Base-by-base conservation (phyloP, 2,888 invertebrate genomes). In the Dendrolimus houi region DNA sequence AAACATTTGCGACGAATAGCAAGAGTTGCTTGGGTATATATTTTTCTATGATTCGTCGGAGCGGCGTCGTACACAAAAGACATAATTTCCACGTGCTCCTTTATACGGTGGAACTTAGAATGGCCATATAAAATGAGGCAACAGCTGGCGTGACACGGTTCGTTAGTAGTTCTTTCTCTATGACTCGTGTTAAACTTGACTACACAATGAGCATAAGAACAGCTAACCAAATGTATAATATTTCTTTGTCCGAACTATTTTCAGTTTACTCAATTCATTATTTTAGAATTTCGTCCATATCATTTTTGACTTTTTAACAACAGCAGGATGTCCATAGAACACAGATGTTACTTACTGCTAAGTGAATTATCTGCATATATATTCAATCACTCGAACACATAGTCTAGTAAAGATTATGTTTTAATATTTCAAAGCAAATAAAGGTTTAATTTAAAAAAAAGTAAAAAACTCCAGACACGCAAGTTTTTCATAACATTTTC, bases 111-210 rank as follows among this genome's bases (percentile, higher is more conserved):
- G 63, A 68, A 67, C 66, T 68, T 62, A 60, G 69, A 73, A 76
- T 71, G 70, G 71, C 67, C 72, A 66, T 74, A 81, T 79, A 77
- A 80, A 80, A 75, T 71, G 74, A 67, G 75, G 75, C 69, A 68
- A 62, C 81, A 76, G 66, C 70, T 80, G 80, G 67, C 63, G 58
- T 62, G 68, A 78, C 77, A 74, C 61, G 70, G 68, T 81, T 79
- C 72, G 76, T 80, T 79, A 77, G 75, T 70, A 71, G 70, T 74
- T 79, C 74, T 79, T 77, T 77, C 72, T 69, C 67, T 71, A 70
- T 68, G 64, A 65, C 54, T 67, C 59, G 58, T 61, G 64, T 66
- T 66, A 64, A 52, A 60, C 57, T 60, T 58, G 13, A 58, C 17
- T 60, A 60, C 52, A 65, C 54, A 70, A 53, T 40, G 55, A 29